phyloP scores from a whole-genome alignment of 2,888 invertebrate species.

The Himalopsyche japonica region DNA sequence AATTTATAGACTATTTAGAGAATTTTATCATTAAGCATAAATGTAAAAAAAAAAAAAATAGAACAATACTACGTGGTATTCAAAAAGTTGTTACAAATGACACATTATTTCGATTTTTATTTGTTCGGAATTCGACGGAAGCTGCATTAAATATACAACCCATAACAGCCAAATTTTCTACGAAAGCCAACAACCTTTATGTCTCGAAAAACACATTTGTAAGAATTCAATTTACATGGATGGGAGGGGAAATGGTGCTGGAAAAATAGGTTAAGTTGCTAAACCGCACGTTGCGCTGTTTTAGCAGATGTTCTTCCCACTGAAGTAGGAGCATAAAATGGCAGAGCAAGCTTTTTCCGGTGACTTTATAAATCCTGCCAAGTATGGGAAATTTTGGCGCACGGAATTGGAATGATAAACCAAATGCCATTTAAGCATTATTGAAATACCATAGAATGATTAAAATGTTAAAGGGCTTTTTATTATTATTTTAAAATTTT shows the following conservation, averaged over 20 bases:
- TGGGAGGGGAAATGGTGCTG: not conserved
- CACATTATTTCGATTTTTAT: not conserved
- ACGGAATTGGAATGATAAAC: too few species aligned
- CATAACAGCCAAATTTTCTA: not conserved
- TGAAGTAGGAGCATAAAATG: not conserved
- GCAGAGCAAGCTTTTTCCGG: not conserved
- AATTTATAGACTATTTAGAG: too few species aligned
- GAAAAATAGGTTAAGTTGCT: not conserved
- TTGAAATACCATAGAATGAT: too few species aligned
- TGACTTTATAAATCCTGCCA: not conserved
- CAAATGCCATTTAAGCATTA: too few species aligned
- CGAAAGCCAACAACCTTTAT: not conserved
- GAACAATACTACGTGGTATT: too few species aligned
- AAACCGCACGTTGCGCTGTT: not conserved
- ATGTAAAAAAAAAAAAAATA: too few species aligned
- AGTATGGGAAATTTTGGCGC: not conserved
- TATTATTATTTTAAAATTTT: too few species aligned
- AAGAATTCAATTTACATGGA: not conserved
- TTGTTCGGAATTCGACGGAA: not conserved
- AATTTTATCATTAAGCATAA: too few species aligned
- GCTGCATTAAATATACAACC: not conserved
- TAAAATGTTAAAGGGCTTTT: too few species aligned
- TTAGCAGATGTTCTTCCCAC: not conserved
- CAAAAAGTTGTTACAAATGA: too few species aligned
- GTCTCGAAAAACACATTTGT: not conserved